Evolutionary conservation across 2,797 vertebrate genomes (phyloP).

Genomic region (Aeoliscus strigatus): DNA sequence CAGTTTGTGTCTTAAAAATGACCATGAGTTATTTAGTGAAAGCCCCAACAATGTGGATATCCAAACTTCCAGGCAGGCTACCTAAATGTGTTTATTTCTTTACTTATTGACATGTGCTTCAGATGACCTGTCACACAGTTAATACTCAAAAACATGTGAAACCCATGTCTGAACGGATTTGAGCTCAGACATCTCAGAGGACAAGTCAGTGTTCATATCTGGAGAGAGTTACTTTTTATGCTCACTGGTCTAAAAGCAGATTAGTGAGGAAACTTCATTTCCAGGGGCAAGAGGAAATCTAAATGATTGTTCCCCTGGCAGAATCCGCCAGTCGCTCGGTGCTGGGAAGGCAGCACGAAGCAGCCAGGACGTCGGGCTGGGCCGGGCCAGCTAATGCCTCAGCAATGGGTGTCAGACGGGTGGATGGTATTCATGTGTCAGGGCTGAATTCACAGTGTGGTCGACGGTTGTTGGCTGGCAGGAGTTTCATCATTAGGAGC

Average conservation of each 20-base stretch:
- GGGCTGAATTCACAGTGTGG: slow-evolving; percentile 47
- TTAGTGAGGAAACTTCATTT: slow-evolving; percentile 41
- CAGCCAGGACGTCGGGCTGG: slow-evolving; percentile 48
- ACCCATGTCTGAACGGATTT: slow-evolving; percentile 16
- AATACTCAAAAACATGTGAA: slow-evolving; percentile 20
- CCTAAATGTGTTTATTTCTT: slow-evolving; percentile 14
- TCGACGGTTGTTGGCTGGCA: slow-evolving; percentile 57
- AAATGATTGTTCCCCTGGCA: slow-evolving; percentile 52
- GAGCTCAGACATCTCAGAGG: too few species aligned
- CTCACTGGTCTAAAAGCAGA: slow-evolving; percentile 27
- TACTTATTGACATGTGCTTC: slow-evolving; percentile 28
- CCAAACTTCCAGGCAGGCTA: slow-evolving; percentile 17
- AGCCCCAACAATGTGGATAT: slow-evolving; percentile 10
- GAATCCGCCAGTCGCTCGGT: slow-evolving; percentile 53
- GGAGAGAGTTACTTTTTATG: too few species aligned
- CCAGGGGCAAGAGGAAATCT: slow-evolving; percentile 54
- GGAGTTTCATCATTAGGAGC: slow-evolving; percentile 27
- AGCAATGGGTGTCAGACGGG: slow-evolving; percentile 53
- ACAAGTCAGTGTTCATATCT: too few species aligned
- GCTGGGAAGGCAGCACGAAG: slow-evolving; percentile 63
- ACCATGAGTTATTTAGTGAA: slow-evolving; percentile 9
- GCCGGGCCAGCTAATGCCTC: slow-evolving; percentile 48
- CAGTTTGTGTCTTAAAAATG: too few species aligned
- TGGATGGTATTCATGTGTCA: slow-evolving; percentile 48
- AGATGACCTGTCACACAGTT: slow-evolving; percentile 21